Evolutionary conservation across 2,888 invertebrate genomes (phyloP).

Genomic region (Scaeva pyrastri): DNA sequence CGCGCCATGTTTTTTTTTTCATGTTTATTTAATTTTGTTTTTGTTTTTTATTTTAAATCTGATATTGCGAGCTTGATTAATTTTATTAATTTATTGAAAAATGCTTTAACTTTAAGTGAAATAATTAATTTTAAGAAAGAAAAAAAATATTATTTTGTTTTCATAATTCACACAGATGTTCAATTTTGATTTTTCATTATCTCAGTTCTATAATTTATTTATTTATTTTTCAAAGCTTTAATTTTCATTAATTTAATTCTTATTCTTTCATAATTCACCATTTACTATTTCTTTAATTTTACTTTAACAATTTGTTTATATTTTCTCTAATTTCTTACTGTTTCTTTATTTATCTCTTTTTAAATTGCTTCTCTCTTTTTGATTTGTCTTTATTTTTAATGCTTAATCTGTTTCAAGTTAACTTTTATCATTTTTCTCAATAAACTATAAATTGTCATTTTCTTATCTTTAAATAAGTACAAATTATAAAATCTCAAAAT

Average conservation of each 20-base stretch:
- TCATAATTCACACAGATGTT: not conserved
- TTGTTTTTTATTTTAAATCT: not conserved
- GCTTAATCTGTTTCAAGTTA: conserved; percentile 30
- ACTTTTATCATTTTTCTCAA: conserved; percentile 29
- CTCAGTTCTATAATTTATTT: too few relatives aligned
- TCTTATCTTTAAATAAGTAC: conserved; percentile 56
- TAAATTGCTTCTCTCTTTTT: not conserved
- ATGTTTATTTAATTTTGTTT: conserved; percentile 79
- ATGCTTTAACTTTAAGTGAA: conserved; percentile 11
- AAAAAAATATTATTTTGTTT: conserved; percentile 38
- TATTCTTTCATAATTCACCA: too few relatives aligned
- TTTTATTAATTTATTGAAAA: conserved; percentile 31
- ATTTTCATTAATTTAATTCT: too few relatives aligned
- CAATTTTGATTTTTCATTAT: too few relatives aligned
- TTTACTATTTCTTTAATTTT: too few relatives aligned
- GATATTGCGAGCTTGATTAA: not conserved
- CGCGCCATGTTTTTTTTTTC: conserved; percentile 57
- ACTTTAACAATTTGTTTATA: too few relatives aligned
- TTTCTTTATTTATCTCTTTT: not conserved
- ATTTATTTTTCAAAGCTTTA: too few relatives aligned
- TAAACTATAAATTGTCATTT: conserved; percentile 17
- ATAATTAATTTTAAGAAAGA: conserved; percentile 71
- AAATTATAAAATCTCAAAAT: conserved; percentile 51
- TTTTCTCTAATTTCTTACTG: too few relatives aligned
- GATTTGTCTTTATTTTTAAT: conserved; percentile 8